Conservation (phyloP, 2,113 vertebrate genomes). For the Periophthalmodon schlosseri region DNA sequence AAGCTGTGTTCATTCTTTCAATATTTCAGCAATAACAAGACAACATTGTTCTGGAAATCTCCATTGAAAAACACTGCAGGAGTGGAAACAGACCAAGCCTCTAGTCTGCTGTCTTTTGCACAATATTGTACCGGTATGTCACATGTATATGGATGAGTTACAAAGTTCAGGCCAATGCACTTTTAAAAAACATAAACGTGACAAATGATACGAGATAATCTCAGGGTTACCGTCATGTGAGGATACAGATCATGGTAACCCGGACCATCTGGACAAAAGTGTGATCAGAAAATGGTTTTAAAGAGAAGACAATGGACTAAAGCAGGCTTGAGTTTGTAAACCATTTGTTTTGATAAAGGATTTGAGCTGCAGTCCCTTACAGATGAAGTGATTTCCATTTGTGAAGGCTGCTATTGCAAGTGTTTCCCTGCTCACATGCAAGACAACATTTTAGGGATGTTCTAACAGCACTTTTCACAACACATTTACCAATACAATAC, state of each 20-base stretch:
- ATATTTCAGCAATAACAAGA: conserved; percentile 46
- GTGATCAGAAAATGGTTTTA: not conserved
- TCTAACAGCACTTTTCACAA: not conserved
- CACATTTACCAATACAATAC: not conserved
- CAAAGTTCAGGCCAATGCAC: not conserved
- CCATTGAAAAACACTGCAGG: conserved; percentile 19
- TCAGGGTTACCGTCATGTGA: not conserved
- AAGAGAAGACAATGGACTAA: not conserved
- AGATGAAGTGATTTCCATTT: conserved; percentile 3
- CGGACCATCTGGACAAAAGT: conserved; percentile 26
- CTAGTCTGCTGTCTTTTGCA: not conserved
- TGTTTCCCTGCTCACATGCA: not conserved
- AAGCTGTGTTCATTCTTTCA: conserved; percentile 24
- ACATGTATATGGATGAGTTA: not conserved
- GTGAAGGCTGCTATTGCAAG: not conserved
- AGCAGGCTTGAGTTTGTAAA: conserved; percentile 3
- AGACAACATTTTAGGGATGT: not conserved
- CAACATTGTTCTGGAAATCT: conserved; percentile 21
- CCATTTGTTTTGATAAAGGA: conserved; percentile 13
- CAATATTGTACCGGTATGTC: not conserved
- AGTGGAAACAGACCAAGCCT: not conserved
- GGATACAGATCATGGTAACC: conserved; percentile 4
- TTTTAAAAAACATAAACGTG: conserved; percentile 15
- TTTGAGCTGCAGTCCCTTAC: not conserved
- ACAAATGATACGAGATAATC: conserved; percentile 10